Percentiles rank a stretch among this genome's conserved stretches.
Conservation (phyloP, 2,888 invertebrate genomes). For the Flexamia atlantica region DNA sequence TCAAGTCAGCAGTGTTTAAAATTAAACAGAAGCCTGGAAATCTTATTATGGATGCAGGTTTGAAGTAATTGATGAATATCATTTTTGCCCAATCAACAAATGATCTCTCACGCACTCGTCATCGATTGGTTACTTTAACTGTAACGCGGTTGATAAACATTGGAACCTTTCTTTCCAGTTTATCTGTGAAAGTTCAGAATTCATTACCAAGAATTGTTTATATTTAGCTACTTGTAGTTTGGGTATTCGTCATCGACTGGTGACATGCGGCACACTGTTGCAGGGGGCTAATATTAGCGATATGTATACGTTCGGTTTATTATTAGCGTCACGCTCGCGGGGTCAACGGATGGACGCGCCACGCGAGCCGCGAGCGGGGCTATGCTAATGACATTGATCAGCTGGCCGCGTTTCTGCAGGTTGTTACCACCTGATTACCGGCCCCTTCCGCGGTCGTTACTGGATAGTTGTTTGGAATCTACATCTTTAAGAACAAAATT, state of each 20-base stretch:
- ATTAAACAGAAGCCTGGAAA: too few relatives aligned
- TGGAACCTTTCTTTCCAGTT: not conserved
- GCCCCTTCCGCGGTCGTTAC: too few relatives aligned
- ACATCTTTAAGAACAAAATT: too few relatives aligned
- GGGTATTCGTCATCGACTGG: not conserved
- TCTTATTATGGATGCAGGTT: too few relatives aligned
- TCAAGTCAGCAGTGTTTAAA: too few relatives aligned
- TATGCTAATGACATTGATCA: conserved; percentile 33
- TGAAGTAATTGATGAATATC: too few relatives aligned
- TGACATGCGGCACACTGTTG: not conserved
- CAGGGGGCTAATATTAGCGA: not conserved
- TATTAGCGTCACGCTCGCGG: conserved; percentile 24
- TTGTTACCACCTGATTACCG: not conserved
- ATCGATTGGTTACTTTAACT: not conserved
- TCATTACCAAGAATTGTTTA: not conserved
- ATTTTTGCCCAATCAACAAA: too few relatives aligned
- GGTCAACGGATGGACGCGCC: conserved; percentile 25
- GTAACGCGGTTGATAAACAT: not conserved
- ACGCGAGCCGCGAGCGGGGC: not conserved
- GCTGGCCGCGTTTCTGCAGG: not conserved
- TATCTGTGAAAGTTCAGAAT: conserved; percentile 20
- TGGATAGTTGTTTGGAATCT: too few relatives aligned
- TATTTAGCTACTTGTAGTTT: not conserved
- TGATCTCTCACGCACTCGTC: not conserved
- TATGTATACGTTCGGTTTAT: conserved; percentile 7